Base-by-base conservation (phyloP, 1,140 invertebrate genomes). In the Parapsyche elsis region DNA sequence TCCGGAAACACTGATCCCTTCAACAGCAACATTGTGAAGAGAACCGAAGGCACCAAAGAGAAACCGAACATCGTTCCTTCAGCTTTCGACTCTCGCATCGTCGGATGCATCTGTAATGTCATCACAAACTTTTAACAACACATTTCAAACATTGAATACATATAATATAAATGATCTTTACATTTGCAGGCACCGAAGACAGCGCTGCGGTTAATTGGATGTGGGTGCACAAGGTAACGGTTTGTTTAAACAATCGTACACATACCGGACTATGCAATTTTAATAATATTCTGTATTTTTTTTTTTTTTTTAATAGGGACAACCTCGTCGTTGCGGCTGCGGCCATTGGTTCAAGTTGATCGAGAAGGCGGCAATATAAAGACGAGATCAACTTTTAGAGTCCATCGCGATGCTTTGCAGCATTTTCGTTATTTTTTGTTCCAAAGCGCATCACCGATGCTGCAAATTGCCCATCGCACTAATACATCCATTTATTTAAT, bases 291-390 rank as follows among this genome's bases (percentile, higher is more conserved):
- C 12, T 14, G 49, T 5, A 2, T 53, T 53, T 5, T 53, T 53
- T 2, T 53, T 53, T 53, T 4, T 14, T 81, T 30, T 67, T 78
- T 86, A 86, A 0, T 91, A 94, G 87, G 97, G 95, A 16, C 91
- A 94, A 83, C 93, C 96, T 46, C 95, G 95, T 84, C 93, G 98
- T 81, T 99, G 98, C 86, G 94, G 94, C 86, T 99, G 98, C 88
- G 98, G 98, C 49, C 92, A 98, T 87, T 99, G 97, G 97, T 99
- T 97, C 90, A 97, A 98, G 90, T 89, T 99, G 81, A 91, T 94
- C 49, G 93, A 96, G 84, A 93, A 92, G 86, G 87, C 90, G 77
- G 90, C 91, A 84, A 84, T 92, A 84, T 94, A 93, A n/a, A 93
- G 84, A 53, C 67, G 76, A 84, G 12, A 44, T 71, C 23, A 81